A percentile compares a stretch with the other conserved stretches of the same genome.
phyloP scores from a whole-genome alignment of 2,797 vertebrate species.

The Silurus aristotelis region DNA sequence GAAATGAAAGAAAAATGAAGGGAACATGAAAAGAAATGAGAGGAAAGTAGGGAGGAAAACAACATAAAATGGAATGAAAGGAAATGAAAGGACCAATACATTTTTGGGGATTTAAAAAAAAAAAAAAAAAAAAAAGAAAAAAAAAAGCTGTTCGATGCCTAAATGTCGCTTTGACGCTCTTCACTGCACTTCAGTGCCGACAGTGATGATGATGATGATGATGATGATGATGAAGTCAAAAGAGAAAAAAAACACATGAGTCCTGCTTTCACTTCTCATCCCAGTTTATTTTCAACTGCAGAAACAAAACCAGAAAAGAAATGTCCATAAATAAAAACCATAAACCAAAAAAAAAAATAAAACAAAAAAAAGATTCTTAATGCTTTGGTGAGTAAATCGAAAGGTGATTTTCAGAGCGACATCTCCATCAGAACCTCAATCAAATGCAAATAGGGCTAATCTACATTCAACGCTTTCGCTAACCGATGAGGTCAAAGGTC shows the following conservation, averaged over 20 bases:
- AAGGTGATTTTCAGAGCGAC: slow-evolving; percentile 8
- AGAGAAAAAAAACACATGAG: slow-evolving; percentile 33
- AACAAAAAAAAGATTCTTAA: slow-evolving; percentile 55
- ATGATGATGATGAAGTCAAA: neutral
- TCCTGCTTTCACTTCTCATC: slow-evolving; percentile 50
- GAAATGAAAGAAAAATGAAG: too few species aligned
- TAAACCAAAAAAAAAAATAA: slow-evolving; percentile 63
- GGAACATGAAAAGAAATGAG: too few species aligned
- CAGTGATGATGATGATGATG: neutral
- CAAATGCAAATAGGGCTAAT: slow-evolving; percentile 69
- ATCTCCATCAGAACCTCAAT: slow-evolving; percentile 62
- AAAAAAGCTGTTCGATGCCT: too few species aligned
- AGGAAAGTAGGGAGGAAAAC: too few species aligned
- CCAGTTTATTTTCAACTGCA: slow-evolving; percentile 73
- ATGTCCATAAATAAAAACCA: slow-evolving; percentile 59
- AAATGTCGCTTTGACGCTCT: neutral
- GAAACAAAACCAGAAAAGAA: neutral
- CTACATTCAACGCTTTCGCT: slow-evolving; percentile 70
- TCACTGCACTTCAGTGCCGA: neutral
- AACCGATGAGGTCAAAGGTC: slow-evolving; percentile 71
- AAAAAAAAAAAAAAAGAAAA: too few species aligned
- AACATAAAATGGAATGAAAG: too few species aligned
- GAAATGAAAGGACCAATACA: too few species aligned
- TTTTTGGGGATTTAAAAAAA: too few species aligned
- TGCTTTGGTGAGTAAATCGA: slow-evolving; percentile 48